Evolutionary conservation across 2,888 invertebrate genomes (phyloP), one percentile per base, ranked within the genome.

Genomic region (Erebia epiphron): DNA sequence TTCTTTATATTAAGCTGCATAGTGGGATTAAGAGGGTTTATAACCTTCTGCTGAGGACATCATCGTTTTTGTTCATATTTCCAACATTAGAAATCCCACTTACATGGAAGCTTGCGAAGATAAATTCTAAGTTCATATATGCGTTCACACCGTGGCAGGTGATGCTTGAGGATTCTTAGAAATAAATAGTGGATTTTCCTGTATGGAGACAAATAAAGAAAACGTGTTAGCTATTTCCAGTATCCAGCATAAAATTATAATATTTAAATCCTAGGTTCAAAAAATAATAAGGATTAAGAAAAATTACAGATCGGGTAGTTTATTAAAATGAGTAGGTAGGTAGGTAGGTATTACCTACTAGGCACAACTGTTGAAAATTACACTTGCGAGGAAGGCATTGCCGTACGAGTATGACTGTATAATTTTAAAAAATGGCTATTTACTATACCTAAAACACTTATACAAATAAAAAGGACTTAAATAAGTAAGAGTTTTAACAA

Each of bases 141-240:
- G 57, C 71, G 74, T 49, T 62, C 62, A 62, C 21, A 49, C 66
- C 11, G 21, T 13, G 64, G 67, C 74, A 74, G 74, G 67, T 74
- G 58, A 69, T 69, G 52, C n/a, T 64, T 57, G 43, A 71, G 69
- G 64, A 69, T 72, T 74, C 70, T 68, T 64, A 72, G 68, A 72
- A 66, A 61, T 65, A 72, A 70, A 67, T 64, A 72, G 68, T 70
- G 69, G 72, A 65, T 72, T 72, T 70, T 70, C 70, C 69, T 71
- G 70, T 69, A 72, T 63, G 41, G 61, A 54, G 18, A 21, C 13
- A 46, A 50, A 67, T 21, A 71, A 71, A 73, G 67, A 57, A 58
- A 18, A 64, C 63, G 52, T 64, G 67, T 61, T 54, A 71, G 56
- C 26, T 49, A 14, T 70, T 61, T 63, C 60, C 49, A 70, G 67